Percentiles rank a stretch among this genome's conserved stretches.
phyloP scores from a whole-genome alignment of 2,113 vertebrate genomes.

The Marmota monax region DNA sequence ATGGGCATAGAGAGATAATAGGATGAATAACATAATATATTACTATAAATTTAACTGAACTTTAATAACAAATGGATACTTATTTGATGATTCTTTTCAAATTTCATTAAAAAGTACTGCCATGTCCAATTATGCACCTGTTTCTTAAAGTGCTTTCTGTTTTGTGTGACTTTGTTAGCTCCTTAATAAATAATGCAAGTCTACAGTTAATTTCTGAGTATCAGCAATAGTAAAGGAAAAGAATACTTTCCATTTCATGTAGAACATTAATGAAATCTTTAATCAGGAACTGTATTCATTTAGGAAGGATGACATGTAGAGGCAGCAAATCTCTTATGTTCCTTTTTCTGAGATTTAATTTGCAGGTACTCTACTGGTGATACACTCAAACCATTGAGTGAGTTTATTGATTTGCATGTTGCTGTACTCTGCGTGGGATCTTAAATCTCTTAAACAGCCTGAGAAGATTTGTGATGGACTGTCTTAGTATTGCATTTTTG shows the following conservation, averaged over 20 bases:
- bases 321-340: background rate
- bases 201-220: background rate
- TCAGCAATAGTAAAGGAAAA: background rate
- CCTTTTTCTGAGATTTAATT: background rate
- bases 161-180: background rate
- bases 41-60: background rate
- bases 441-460: background rate
- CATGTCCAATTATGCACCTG: background rate
- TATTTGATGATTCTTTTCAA: background rate
- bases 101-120: conserved; percentile 3
- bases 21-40: background rate
- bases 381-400: background rate
- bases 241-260: background rate
- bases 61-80: background rate
- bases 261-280: background rate
- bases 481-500: background rate
- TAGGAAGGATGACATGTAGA: background rate
- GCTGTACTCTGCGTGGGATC: background rate
- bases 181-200: background rate
- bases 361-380: background rate
- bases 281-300: background rate
- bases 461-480: background rate
- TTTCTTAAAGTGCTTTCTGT: background rate
- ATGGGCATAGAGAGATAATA: background rate
- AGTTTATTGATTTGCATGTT: background rate